Evolutionary conservation across 1,140 invertebrate species (phyloP).

Genomic region (Zaprionus ghesquierei): DNA sequence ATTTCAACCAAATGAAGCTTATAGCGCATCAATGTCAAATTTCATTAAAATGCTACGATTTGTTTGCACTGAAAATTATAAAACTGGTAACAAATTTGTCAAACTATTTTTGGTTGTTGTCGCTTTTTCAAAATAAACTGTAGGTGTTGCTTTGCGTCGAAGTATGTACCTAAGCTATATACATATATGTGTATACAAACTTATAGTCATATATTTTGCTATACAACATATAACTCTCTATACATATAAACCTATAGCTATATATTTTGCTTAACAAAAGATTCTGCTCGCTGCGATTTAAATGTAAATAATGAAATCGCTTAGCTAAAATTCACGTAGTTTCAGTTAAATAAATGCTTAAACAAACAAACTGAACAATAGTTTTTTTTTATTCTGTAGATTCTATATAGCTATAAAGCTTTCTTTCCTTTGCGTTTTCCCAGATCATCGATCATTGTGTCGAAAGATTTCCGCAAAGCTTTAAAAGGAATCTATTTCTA

Average conservation of each 20-base stretch:
- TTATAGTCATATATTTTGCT: too few species aligned
- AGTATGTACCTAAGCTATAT: too few species aligned
- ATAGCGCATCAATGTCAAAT: background rate
- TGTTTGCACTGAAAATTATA: background rate
- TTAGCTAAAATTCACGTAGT: background rate
- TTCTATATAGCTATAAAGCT: too few species aligned
- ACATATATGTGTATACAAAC: too few species aligned
- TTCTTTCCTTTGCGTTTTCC: background rate
- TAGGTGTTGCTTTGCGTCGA: background rate
- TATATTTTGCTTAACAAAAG: background rate
- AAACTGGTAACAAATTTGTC: background rate
- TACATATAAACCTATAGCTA: background rate
- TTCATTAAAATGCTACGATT: background rate
- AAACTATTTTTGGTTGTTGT: background rate
- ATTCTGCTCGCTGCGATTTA: background rate
- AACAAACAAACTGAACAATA: background rate
- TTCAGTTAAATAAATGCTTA: constrained; percentile 2
- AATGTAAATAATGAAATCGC: constrained; percentile 14
- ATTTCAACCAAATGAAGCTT: too few species aligned
- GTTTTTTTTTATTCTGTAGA: background rate
- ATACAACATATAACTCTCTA: background rate
- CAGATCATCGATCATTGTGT: background rate
- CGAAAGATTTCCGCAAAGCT: constrained; percentile 17
- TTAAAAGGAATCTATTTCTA: background rate
- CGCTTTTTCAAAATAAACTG: background rate